These are phyloP conservation scores for Mythimna loreyi DNA, from an alignment of 2,888 invertebrate species.

Conservation along the genomic window DNA sequence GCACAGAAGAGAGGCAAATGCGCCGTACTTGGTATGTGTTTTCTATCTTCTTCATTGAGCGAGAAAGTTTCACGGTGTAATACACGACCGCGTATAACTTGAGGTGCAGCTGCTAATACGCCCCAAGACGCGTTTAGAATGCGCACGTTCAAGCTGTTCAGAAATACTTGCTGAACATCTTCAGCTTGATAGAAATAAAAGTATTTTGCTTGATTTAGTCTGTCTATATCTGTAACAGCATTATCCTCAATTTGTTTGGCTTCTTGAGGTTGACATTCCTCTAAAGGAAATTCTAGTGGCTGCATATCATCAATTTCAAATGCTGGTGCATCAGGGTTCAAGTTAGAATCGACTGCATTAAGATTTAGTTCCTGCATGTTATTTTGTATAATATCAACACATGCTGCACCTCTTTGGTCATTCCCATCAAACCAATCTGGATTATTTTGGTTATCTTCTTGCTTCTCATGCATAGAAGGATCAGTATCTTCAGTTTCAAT, in stretches of 20 bases:
- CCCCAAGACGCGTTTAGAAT: conserved; percentile 97
- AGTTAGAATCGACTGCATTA: conserved; percentile 69
- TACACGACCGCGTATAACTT: conserved; percentile 93
- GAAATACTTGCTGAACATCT: conserved; percentile 98
- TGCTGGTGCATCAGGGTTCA: conserved; percentile 82
- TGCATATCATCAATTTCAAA: conserved; percentile 75
- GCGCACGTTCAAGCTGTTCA: conserved; percentile 97
- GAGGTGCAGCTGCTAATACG: conserved; percentile 94
- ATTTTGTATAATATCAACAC: conserved; percentile 74
- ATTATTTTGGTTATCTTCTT: conserved; percentile 77
- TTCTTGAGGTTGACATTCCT: conserved; percentile 68
- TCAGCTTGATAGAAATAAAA: conserved; percentile 97
- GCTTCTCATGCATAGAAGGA: conserved; percentile 79
- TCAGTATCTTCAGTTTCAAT: conserved; percentile 60
- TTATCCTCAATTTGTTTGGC: conserved; percentile 69
- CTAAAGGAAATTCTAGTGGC: conserved; percentile 78
- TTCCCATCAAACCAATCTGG: conserved; percentile 86
- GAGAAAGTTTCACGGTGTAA: conserved; percentile 97
- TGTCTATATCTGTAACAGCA: conserved; percentile 79
- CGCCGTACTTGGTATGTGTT: conserved; percentile 93
- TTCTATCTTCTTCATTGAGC: conserved; percentile 92
- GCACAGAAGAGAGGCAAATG: conserved; percentile 98
- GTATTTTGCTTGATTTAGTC: conserved; percentile 89
- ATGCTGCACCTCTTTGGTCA: conserved; percentile 83
- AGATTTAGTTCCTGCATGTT: conserved; percentile 75